These are phyloP conservation scores for Agonopterix subpropinquella DNA, from an alignment of 2,888 invertebrate genomes.

Conservation along the genomic window DNA sequence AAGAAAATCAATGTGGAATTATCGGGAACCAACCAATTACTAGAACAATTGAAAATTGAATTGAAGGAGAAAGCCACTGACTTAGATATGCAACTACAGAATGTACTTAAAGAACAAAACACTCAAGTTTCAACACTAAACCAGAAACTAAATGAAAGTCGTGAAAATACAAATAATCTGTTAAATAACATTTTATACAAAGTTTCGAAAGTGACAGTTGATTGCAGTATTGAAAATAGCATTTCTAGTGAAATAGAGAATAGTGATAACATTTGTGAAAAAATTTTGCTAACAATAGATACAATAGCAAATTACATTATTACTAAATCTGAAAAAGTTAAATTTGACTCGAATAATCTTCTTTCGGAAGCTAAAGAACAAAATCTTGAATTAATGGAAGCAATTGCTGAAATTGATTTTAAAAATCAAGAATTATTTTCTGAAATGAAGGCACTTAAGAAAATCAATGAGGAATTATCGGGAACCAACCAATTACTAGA, in stretches of 20 bases:
- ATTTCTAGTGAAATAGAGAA: conserved; percentile 11
- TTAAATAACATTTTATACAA: conserved; percentile 29
- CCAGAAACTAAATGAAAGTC: conserved; percentile 10
- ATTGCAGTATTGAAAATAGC: conserved; percentile 24
- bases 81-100: conserved; percentile 21
- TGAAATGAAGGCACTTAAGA: conserved; percentile 25
- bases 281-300: conserved; percentile 33
- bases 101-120: conserved; percentile 20
- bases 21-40: conserved; percentile 23
- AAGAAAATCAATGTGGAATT: conserved; percentile 30
- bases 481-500: conserved; percentile 29
- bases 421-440: conserved; percentile 20
- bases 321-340: conserved; percentile 17
- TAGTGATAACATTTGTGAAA: conserved; percentile 19
- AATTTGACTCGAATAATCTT: conserved; percentile 17
- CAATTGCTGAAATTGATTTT: conserved; percentile 23
- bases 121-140: background rate
- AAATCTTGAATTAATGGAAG: conserved; percentile 25
- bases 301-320: conserved; percentile 28
- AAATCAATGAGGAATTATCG: conserved; percentile 28
- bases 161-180: conserved; percentile 20
- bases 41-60: conserved; percentile 35
- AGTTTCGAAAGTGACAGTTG: conserved; percentile 20
- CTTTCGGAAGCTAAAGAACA: conserved; percentile 26
- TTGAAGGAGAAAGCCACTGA: conserved; percentile 36